Conservation (phyloP, 2,888 invertebrate species). For the Athalia circularis region DNA sequence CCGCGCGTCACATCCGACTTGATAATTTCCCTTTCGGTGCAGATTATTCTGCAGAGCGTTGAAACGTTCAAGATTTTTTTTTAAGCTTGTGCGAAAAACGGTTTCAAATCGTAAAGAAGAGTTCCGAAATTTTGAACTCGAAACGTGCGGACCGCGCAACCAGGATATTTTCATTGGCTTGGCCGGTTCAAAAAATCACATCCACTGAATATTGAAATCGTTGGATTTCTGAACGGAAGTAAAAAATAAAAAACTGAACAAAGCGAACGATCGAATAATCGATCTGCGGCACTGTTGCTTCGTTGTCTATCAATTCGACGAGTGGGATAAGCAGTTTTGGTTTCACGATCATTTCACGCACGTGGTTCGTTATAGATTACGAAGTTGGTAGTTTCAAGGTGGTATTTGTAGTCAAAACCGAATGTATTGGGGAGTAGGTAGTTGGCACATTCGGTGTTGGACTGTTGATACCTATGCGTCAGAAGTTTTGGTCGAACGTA, state of each 20-base stretch:
- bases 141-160: too few relatives aligned
- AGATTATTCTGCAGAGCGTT: too few relatives aligned
- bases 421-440: not conserved
- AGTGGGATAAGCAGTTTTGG: not conserved
- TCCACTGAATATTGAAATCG: too few relatives aligned
- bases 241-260: not conserved
- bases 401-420: slow-evolving; percentile 27
- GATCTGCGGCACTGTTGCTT: not conserved
- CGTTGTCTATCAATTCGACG: not conserved
- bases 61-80: not conserved
- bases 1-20: too few relatives aligned
- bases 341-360: not conserved
- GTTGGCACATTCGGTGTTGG: slow-evolving; percentile 32
- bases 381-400: slow-evolving; percentile 23
- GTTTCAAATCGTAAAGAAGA: not conserved
- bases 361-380: slow-evolving; percentile 42
- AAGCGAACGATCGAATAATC: not conserved
- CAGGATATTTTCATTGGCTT: too few relatives aligned
- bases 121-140: not conserved
- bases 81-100: too few relatives aligned
- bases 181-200: too few relatives aligned
- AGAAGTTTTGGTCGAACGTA: slow-evolving; percentile 38
- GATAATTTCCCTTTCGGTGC: too few relatives aligned
- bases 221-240: too few relatives aligned
- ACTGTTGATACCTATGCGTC: slow-evolving; percentile 11